These are phyloP conservation scores for Leptodactylus fallax DNA, from an alignment of 2,797 vertebrate species.

Conservation along the genomic window DNA sequence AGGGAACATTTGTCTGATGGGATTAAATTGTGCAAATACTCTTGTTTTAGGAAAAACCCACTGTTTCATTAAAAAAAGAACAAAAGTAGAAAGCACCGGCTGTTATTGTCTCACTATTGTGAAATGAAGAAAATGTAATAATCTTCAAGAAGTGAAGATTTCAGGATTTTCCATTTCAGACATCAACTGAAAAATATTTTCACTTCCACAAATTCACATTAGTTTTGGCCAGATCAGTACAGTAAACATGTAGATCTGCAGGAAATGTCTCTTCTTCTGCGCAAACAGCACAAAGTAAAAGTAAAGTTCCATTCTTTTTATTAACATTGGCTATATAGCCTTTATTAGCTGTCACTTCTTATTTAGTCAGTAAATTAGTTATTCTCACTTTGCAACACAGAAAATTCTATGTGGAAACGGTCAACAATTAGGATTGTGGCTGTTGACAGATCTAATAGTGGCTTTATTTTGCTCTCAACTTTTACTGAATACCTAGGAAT, in stretches of 20 bases:
- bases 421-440: not conserved
- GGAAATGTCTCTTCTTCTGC: not conserved
- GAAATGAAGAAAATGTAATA: not conserved
- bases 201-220: constrained; percentile 18
- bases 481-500: too few species aligned
- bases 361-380: too few species aligned
- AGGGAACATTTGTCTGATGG: not conserved
- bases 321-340: not conserved
- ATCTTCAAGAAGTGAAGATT: not conserved
- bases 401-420: not conserved
- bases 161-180: not conserved
- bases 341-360: not conserved
- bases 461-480: too few species aligned
- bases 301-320: not conserved
- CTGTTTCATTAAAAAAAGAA: not conserved
- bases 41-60: not conserved
- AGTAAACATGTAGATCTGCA: too few species aligned
- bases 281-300: not conserved
- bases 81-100: not conserved
- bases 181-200: constrained; percentile 13
- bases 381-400: not conserved
- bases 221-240: not conserved
- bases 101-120: not conserved
- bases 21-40: not conserved
- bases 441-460: not conserved